These are phyloP conservation scores for Paratilapia polleni DNA, from an alignment of 2,113 vertebrate species.

Conservation along the genomic window DNA sequence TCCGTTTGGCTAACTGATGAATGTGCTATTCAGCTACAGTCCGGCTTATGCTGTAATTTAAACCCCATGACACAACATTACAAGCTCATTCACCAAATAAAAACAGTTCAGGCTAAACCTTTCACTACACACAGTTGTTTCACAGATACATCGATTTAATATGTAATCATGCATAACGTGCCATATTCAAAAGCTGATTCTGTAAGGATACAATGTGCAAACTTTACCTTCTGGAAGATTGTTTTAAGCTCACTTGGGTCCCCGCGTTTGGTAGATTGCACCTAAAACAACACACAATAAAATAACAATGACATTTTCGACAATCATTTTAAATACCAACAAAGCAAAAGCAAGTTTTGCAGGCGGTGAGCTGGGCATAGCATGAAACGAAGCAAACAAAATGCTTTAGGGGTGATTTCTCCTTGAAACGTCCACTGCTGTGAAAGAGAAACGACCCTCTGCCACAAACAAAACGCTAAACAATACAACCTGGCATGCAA, in stretches of 20 bases:
- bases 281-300: constrained; percentile 70
- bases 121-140: background rate
- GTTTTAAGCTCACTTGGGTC: constrained; percentile 90
- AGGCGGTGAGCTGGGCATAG: background rate
- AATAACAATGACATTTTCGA: background rate
- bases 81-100: background rate
- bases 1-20: background rate
- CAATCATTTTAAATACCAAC: background rate
- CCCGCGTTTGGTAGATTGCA: constrained; percentile 92
- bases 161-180: no score
- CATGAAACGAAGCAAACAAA: background rate
- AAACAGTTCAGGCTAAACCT: background rate
- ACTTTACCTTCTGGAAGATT: constrained; percentile 93
- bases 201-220: background rate
- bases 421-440: constrained; percentile 38
- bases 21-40: background rate
- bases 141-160: background rate
- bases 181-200: background rate
- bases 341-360: background rate
- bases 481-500: background rate
- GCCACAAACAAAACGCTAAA: background rate
- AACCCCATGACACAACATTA: constrained; percentile 58
- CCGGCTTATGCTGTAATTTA: constrained; percentile 48
- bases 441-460: constrained; percentile 1
- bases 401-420: constrained; percentile 12